phyloP scores from a whole-genome alignment of 2,113 vertebrate species.

The Mormyrus lacerda region DNA sequence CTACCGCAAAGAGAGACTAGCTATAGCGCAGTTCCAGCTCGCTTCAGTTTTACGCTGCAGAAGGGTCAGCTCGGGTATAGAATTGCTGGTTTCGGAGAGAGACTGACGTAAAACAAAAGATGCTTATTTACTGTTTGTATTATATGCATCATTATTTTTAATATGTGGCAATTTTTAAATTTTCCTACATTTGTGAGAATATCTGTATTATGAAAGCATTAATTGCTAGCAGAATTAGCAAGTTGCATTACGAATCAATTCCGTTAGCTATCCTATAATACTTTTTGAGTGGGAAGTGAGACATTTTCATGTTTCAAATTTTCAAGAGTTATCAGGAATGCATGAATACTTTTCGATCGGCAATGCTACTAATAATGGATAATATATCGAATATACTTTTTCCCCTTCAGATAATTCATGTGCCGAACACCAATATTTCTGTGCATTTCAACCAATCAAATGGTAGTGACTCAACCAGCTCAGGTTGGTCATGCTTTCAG shows the following conservation, averaged over 20 bases:
- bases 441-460: neutral
- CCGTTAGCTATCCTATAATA: neutral
- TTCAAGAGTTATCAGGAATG: neutral
- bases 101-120: neutral
- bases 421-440: neutral
- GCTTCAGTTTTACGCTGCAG: neutral
- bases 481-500: neutral
- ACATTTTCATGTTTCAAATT: no score
- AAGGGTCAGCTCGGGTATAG: neutral
- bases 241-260: neutral
- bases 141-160: neutral
- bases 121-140: neutral
- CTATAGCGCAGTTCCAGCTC: neutral
- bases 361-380: no score
- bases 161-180: neutral
- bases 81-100: neutral
- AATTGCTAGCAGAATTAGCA: neutral
- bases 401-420: neutral
- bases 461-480: neutral
- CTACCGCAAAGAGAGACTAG: neutral
- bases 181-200: neutral
- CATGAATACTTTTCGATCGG: neutral
- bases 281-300: neutral
- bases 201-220: neutral
- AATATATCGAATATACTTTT: neutral